Conservation (phyloP, 2,797 vertebrate species). For the Mormyrops attenuatus region DNA sequence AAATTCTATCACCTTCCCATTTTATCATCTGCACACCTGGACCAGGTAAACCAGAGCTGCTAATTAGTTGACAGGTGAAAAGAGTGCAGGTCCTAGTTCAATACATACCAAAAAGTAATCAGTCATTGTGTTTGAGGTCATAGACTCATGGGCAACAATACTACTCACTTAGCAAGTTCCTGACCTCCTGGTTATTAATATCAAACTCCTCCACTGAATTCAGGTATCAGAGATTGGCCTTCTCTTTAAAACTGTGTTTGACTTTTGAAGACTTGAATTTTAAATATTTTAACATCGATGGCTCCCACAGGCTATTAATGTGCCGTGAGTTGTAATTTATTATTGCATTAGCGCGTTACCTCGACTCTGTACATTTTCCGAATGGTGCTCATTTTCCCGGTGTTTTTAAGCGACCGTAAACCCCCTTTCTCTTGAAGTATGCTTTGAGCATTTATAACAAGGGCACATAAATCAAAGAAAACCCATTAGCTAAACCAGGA, state of each 20-base stretch:
- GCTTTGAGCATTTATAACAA: background rate
- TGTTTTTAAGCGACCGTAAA: background rate
- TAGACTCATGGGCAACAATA: background rate
- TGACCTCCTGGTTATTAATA: background rate
- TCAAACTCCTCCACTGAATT: background rate
- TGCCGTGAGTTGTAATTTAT: background rate
- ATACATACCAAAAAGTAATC: background rate
- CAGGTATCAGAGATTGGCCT: background rate
- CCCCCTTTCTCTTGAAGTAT: background rate
- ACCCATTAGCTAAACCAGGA: background rate
- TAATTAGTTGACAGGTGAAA: background rate
- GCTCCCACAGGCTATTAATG: background rate
- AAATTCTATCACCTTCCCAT: background rate
- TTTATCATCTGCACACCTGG: background rate
- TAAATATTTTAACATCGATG: background rate
- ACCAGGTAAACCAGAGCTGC: background rate
- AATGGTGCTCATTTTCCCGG: background rate
- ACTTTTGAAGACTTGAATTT: conserved; percentile 3
- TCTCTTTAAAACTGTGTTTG: background rate
- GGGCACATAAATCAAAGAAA: background rate
- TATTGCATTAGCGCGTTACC: background rate
- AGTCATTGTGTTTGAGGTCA: background rate
- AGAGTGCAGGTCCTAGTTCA: background rate
- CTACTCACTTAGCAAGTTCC: background rate
- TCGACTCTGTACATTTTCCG: background rate